Percentiles rank a stretch among this genome's conserved stretches.
Conservation (phyloP, 2,888 invertebrate species). For the Drosophila helvetica region DNA sequence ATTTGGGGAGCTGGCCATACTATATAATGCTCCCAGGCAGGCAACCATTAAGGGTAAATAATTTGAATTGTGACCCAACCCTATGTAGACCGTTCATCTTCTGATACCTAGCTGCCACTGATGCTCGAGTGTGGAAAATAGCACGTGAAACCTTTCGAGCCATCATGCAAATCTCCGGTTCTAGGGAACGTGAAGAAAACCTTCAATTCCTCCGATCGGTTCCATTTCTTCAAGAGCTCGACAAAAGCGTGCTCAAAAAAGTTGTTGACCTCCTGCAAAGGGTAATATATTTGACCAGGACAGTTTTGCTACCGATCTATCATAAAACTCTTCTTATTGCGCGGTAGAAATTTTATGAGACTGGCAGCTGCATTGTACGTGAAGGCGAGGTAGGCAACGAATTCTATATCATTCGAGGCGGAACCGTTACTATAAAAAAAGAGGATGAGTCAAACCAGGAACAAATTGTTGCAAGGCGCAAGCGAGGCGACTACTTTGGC, state of each 20-base stretch:
- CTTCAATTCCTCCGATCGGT: conserved; percentile 93
- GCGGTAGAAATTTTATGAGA: conserved; percentile 90
- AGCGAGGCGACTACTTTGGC: conserved; percentile 93
- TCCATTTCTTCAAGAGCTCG: conserved; percentile 90
- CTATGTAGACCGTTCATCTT: neutral
- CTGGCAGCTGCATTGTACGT: conserved; percentile 90
- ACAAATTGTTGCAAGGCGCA: conserved; percentile 88
- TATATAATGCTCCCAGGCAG: conserved; percentile 96
- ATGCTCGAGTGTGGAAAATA: conserved; percentile 94
- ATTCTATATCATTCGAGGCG: conserved; percentile 95
- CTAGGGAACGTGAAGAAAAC: conserved; percentile 93
- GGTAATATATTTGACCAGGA: conserved; percentile 84
- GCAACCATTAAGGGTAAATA: conserved; percentile 91
- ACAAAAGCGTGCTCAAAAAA: conserved; percentile 89
- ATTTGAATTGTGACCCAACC: no score
- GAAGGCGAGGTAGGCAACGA: conserved; percentile 95
- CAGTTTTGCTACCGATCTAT: neutral
- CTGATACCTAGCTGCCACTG: conserved; percentile 87
- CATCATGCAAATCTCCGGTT: conserved; percentile 94
- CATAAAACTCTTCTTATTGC: conserved; percentile 20
- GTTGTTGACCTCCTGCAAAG: conserved; percentile 95
- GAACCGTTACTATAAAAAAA: conserved; percentile 90
- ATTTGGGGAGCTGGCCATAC: conserved; percentile 96
- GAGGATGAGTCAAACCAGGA: conserved; percentile 86
- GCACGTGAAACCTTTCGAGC: conserved; percentile 94